Conservation (phyloP, 1,140 invertebrate genomes). For the Ceratosolen fusciceps region DNA sequence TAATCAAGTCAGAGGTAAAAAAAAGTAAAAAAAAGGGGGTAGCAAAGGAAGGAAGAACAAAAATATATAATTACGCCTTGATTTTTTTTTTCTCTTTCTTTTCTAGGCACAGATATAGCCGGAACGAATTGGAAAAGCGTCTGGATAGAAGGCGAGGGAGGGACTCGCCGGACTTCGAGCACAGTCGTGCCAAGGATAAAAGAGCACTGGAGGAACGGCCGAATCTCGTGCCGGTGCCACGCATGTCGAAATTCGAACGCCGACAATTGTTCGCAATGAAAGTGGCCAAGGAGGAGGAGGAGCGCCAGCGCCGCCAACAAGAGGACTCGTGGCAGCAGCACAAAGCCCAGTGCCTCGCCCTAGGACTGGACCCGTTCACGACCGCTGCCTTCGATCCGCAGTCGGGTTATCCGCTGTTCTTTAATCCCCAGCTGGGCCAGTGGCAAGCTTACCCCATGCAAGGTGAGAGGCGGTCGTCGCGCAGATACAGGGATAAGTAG, state of each 20-base stretch:
- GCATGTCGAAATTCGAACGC: conserved; percentile 79
- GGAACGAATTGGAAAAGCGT: conserved; percentile 63
- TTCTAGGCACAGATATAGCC: conserved; percentile 60
- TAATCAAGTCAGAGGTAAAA: too few species aligned
- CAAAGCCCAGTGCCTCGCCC: conserved; percentile 75
- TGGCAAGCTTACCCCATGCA: conserved; percentile 74
- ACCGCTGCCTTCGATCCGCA: conserved; percentile 73
- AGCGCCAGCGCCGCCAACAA: conserved; percentile 75
- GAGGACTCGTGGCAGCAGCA: conserved; percentile 77
- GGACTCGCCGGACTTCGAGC: conserved; percentile 67
- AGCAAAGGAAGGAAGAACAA: neutral
- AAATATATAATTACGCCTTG: too few species aligned
- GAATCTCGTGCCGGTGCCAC: conserved; percentile 66
- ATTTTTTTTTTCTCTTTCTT: conserved; percentile 36
- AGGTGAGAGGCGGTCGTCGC: conserved; percentile 50
- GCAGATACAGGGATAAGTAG: neutral
- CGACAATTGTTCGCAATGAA: conserved; percentile 84
- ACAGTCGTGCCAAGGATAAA: conserved; percentile 64
- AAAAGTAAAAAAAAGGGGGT: conserved; percentile 16
- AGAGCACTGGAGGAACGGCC: conserved; percentile 61
- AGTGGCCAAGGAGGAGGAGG: conserved; percentile 80
- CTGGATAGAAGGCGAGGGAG: conserved; percentile 64
- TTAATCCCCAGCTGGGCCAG: conserved; percentile 74
- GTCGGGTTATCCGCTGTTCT: conserved; percentile 74
- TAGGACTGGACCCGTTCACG: conserved; percentile 75